These are phyloP conservation scores for Hipparchia semele DNA, from an alignment of 2,888 invertebrate species.

Conservation along the genomic window DNA sequence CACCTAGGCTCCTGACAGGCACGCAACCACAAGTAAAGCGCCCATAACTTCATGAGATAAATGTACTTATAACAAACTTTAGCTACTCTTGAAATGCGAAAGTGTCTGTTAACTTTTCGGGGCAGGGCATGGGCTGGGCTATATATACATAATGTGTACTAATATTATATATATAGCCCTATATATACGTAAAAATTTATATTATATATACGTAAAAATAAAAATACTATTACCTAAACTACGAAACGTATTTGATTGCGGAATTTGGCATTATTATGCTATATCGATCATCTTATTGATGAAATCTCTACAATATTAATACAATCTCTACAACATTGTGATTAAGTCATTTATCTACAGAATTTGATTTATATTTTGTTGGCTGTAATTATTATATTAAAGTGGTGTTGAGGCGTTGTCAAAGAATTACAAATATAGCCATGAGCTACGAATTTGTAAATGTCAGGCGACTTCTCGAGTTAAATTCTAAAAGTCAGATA, in stretches of 20 bases:
- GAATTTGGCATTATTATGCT: not conserved
- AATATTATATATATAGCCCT: too few species aligned
- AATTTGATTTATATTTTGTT: conserved; percentile 1
- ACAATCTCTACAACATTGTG: not conserved
- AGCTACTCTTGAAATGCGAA: too few species aligned
- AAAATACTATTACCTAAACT: too few species aligned
- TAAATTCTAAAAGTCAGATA: too few species aligned
- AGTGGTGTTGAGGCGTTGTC: not conserved
- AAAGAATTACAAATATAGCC: conserved; percentile 6
- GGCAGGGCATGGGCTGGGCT: too few species aligned
- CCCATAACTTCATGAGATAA: too few species aligned
- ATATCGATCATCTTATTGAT: not conserved
- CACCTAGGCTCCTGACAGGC: too few species aligned
- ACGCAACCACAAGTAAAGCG: too few species aligned
- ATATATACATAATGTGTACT: too few species aligned
- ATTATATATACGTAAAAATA: too few species aligned
- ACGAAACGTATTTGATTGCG: not conserved
- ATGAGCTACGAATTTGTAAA: conserved; percentile 1
- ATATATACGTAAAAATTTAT: too few species aligned
- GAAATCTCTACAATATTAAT: not conserved
- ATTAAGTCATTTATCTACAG: conserved; percentile 1
- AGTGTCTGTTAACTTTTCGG: too few species aligned
- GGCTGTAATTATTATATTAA: not conserved
- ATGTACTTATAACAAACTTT: not conserved
- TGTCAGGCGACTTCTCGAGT: not conserved